Evolutionary conservation across 2,113 vertebrate species (phyloP).

Genomic region (Ctenodactylus gundi): DNA sequence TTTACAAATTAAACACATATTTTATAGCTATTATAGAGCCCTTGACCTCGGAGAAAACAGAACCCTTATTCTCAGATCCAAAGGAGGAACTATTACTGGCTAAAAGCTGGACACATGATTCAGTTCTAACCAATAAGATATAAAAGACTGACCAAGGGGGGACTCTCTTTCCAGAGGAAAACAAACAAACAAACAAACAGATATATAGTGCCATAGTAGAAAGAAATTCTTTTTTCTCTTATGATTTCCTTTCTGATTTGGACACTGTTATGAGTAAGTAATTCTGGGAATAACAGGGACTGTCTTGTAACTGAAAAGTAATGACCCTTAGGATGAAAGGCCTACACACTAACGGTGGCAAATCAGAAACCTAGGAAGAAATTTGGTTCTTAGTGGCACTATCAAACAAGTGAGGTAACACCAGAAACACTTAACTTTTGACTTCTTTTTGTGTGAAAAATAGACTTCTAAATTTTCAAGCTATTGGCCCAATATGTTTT

Average conservation of each 20-base stretch:
- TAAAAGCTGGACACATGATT: neutral
- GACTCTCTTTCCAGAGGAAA: neutral
- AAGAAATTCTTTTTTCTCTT: neutral
- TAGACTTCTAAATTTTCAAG: conserved; percentile 11
- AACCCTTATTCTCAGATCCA: neutral
- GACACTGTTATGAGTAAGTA: neutral
- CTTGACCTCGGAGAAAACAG: neutral
- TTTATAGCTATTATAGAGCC: neutral
- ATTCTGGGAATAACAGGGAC: neutral
- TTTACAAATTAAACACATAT: conserved; percentile 15
- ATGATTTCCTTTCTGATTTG: neutral
- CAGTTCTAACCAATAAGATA: neutral
- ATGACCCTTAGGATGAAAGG: neutral
- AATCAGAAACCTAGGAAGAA: neutral
- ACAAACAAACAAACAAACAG: neutral
- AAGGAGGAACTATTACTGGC: neutral
- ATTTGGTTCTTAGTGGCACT: neutral
- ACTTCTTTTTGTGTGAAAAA: conserved; percentile 13
- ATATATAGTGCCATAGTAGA: neutral
- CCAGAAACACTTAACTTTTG: neutral
- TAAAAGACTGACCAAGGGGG: neutral
- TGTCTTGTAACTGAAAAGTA: neutral
- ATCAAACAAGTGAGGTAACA: neutral
- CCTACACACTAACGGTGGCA: neutral
- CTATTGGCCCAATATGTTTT: conserved; percentile 11